Conservation (phyloP, 2,113 vertebrate species). For the zebrafish (Danio rerio) region GRCz12tu NC_133200.1:3331001-3331500, state of each 20-base stretch:
- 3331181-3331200: constrained; percentile 43
- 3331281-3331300: neutral
- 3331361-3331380: constrained; percentile 49
- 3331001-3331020: constrained; percentile 1
- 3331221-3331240: constrained; percentile 28
- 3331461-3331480: neutral
- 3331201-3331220: constrained; percentile 41
- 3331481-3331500: constrained; percentile 25
- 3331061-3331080: constrained; percentile 8
- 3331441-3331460: constrained; percentile 44
- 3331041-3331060: constrained; percentile 7
- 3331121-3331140: constrained; percentile 34
- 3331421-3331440: constrained; percentile 36
- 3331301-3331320: constrained; percentile 1
- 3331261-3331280: constrained; percentile 13
- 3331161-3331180: constrained; percentile 41
- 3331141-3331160: constrained; percentile 40
- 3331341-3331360: constrained; percentile 42
- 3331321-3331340: neutral
- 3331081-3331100: neutral
- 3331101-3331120: neutral
- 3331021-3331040: constrained; percentile 27
- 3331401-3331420: constrained; percentile 37
- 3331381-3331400: constrained; percentile 47
- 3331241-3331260: constrained; percentile 22